These are phyloP conservation scores for Enchytraeus crypticus DNA, from an alignment of 2,888 invertebrate genomes.

Conservation along the genomic window DNA sequence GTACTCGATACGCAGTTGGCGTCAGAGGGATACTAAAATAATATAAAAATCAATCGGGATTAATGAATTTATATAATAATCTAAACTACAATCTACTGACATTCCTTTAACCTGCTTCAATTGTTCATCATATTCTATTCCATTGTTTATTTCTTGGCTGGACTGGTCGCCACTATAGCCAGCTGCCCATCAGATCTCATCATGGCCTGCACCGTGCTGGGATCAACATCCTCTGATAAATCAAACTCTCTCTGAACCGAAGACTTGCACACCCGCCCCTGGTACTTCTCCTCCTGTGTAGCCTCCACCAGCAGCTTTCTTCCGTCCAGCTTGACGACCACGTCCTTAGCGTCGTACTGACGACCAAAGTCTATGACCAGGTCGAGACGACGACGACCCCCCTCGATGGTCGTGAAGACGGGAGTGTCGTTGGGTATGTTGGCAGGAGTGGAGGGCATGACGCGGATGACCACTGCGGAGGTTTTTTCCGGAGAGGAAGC, in stretches of 20 bases:
- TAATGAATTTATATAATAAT: no score
- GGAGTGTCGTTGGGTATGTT: constrained; percentile 5
- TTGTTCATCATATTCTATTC: no score
- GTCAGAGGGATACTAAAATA: no score
- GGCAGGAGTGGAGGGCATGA: no score
- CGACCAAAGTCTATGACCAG: constrained; percentile 16
- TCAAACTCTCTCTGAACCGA: constrained; percentile 17
- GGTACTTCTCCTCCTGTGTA: constrained; percentile 12
- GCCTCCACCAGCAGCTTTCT: constrained; percentile 17
- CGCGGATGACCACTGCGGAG: no score
- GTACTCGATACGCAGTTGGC: no score
- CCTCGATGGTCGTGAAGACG: constrained; percentile 8
- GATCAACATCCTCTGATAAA: constrained; percentile 19
- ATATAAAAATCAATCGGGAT: no score
- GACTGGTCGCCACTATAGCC: not conserved
- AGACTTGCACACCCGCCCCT: constrained; percentile 10
- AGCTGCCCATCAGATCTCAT: constrained; percentile 15
- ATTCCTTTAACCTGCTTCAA: no score
- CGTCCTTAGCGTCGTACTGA: constrained; percentile 19
- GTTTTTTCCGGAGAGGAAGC: not conserved
- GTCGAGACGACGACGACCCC: constrained; percentile 11
- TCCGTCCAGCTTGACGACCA: constrained; percentile 23
- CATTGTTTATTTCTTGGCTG: no score
- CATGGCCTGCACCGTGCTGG: constrained; percentile 14
- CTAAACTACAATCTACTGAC: no score